These are phyloP conservation scores for Nasalis larvatus DNA, from an alignment of 2,113 vertebrate genomes.

Conservation along the genomic window DNA sequence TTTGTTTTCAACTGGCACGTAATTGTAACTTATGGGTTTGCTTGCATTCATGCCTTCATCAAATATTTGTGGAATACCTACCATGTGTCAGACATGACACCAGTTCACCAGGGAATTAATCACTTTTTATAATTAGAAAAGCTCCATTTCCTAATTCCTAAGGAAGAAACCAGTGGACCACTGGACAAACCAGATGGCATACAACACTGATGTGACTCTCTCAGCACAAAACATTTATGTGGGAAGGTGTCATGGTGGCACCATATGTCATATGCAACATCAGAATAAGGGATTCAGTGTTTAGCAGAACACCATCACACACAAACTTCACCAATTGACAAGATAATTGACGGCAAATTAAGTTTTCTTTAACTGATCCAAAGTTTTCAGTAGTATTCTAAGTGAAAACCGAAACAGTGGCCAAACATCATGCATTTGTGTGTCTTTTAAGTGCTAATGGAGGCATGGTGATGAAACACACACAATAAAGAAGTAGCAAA, in stretches of 20 bases:
- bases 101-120: neutral
- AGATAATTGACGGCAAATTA: neutral
- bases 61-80: neutral
- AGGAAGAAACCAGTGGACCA: neutral
- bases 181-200: neutral
- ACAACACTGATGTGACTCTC: neutral
- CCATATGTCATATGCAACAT: neutral
- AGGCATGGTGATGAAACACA: neutral
- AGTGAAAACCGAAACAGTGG: neutral
- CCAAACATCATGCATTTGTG: neutral
- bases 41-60: neutral
- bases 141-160: neutral
- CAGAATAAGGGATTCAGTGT: neutral
- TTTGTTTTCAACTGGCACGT: neutral
- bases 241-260: neutral
- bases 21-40: neutral
- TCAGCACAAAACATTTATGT: neutral
- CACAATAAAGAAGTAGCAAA: neutral
- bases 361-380: neutral
- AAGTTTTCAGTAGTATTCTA: neutral
- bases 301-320: neutral
- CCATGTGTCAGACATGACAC: neutral
- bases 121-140: neutral
- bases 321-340: neutral
- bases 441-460: neutral